Conservation (phyloP, 92 coral and sea anemone species). For the Parazoanthus atlanticus region DNA sequence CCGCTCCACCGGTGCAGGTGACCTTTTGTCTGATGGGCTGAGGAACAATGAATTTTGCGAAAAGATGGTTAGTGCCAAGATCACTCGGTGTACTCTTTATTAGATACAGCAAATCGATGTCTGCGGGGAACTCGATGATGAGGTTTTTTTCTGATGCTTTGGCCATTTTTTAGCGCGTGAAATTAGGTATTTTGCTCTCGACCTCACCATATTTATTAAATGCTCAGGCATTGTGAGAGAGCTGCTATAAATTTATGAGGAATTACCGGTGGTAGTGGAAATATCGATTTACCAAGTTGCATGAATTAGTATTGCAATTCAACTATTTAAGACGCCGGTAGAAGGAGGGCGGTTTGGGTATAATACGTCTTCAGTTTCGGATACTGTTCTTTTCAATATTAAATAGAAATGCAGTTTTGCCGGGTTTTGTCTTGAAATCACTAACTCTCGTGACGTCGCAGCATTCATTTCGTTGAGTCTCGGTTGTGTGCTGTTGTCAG, state of each 20-base stretch:
- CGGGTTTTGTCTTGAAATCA: neutral
- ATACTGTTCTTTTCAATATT: conserved; percentile 2
- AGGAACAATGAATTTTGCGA: too few relatives aligned
- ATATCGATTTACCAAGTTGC: neutral
- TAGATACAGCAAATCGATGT: neutral
- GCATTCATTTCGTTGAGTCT: conserved; percentile 23
- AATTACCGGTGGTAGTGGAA: conserved; percentile 5
- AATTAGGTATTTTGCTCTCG: conserved; percentile 17
- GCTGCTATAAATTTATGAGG: conserved; percentile 21
- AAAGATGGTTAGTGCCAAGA: too few relatives aligned
- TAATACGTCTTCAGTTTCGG: neutral
- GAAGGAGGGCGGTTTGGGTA: neutral
- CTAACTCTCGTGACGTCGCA: neutral
- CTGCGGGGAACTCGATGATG: neutral
- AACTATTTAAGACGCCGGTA: conserved; percentile 35
- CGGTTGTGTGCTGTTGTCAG: conserved; percentile 16
- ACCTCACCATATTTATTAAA: conserved; percentile 28
- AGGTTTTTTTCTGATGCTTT: neutral
- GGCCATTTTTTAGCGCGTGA: conserved; percentile 9
- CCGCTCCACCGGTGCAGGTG: too few relatives aligned
- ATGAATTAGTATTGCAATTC: conserved; percentile 32
- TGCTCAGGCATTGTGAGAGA: conserved; percentile 6
- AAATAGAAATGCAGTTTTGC: neutral
- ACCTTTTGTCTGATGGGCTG: too few relatives aligned
- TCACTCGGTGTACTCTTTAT: neutral